Evolutionary conservation across 2,113 vertebrate genomes (phyloP).

Genomic region (Galbula dea): DNA sequence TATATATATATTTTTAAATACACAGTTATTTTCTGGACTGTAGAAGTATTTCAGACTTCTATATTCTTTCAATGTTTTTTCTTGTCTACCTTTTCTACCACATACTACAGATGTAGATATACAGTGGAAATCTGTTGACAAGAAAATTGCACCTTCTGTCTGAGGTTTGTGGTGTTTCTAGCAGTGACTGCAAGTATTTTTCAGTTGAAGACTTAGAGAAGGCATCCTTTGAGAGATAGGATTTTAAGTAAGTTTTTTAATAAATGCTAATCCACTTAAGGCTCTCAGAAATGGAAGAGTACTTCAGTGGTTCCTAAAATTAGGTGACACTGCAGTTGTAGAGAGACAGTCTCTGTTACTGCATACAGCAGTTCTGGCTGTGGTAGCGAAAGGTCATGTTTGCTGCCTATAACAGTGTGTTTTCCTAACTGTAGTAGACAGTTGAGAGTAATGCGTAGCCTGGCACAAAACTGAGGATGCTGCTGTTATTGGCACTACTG

Average conservation of each 20-base stretch:
- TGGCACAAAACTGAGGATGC: neutral
- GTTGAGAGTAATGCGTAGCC: neutral
- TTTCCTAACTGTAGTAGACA: neutral
- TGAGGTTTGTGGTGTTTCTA: neutral
- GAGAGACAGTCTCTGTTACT: neutral
- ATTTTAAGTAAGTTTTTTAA: neutral
- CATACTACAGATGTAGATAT: neutral
- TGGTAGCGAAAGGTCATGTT: neutral
- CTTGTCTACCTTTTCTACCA: neutral
- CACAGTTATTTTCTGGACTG: neutral
- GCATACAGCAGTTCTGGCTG: neutral
- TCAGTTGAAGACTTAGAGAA: neutral
- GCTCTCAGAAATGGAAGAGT: neutral
- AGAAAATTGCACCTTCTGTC: neutral
- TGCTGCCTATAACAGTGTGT: neutral
- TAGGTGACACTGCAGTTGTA: neutral
- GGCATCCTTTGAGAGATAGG: neutral
- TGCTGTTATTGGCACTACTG: neutral
- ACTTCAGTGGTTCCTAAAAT: neutral
- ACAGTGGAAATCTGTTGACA: neutral
- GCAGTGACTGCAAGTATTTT: neutral
- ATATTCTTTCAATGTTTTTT: neutral
- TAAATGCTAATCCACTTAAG: neutral
- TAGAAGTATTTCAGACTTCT: neutral
- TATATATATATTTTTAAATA: neutral